Conservation (phyloP, 2,113 vertebrate genomes). For the Actenoides lindsayi region DNA sequence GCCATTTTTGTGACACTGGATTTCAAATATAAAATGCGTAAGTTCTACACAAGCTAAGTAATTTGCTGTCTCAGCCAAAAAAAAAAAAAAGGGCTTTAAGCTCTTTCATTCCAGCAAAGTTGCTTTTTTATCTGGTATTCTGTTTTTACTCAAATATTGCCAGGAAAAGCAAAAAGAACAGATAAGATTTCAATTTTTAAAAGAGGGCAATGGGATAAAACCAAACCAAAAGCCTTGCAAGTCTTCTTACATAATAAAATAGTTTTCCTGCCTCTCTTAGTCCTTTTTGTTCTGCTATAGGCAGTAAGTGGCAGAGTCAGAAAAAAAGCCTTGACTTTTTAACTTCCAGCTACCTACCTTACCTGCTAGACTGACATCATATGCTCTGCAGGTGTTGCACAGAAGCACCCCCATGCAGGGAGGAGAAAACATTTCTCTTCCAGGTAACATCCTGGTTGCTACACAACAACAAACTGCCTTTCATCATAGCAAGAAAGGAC, state of each 20-base stretch:
- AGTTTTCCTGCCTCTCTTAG: not conserved
- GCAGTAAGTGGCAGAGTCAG: not conserved
- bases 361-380: not conserved
- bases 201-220: not conserved
- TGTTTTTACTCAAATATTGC: not conserved
- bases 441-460: not conserved
- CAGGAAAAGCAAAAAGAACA: slow-evolving; percentile 20
- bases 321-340: not conserved
- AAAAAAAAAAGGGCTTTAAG: not conserved
- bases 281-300: not conserved
- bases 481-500: not conserved
- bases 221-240: not conserved
- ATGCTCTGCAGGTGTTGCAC: rapidly evolving
- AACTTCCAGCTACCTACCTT: not conserved
- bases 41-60: not conserved
- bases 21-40: not conserved
- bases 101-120: not conserved
- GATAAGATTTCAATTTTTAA: not conserved
- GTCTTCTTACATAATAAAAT: not conserved
- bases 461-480: not conserved
- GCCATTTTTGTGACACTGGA: not conserved
- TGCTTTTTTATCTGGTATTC: not conserved
- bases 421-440: not conserved
- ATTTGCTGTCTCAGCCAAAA: not conserved
- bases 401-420: not conserved